Conservation (phyloP, 2,797 vertebrate genomes). For the Potorous gilbertii region DNA sequence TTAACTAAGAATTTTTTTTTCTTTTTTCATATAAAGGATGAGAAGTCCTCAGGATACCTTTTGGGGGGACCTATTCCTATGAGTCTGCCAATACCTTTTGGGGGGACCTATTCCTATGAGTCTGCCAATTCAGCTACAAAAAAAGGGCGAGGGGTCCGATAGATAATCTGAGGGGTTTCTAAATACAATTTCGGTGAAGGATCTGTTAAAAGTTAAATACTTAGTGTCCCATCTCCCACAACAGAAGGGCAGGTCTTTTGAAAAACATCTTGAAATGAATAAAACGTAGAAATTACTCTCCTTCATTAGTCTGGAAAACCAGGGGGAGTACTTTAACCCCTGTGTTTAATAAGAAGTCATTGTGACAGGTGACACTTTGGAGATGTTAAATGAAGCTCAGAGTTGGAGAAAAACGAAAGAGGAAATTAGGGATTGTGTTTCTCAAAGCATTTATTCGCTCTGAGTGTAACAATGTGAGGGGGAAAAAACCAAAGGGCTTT, state of each 20-base stretch:
- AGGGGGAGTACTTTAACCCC: rapidly evolving
- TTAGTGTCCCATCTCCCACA: not conserved
- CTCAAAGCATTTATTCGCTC: not conserved
- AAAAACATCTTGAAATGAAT: not conserved
- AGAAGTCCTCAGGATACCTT: not conserved
- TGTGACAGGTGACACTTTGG: not conserved
- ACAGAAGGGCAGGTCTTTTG: not conserved
- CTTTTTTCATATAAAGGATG: not conserved
- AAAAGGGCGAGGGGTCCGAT: not conserved
- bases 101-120: not conserved
- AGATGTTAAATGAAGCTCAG: slow-evolving; percentile 14
- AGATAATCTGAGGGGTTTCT: not conserved
- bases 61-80: not conserved
- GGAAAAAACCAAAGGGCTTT: slow-evolving; percentile 13
- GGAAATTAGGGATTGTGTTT: not conserved
- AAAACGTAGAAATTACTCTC: not conserved
- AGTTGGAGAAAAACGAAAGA: not conserved
- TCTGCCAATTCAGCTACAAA: not conserved
- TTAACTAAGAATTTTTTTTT: not conserved
- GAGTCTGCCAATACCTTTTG: not conserved
- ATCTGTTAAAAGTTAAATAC: not conserved
- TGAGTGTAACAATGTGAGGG: not conserved
- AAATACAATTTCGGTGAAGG: not conserved
- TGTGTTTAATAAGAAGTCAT: no score
- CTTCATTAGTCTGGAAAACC: rapidly evolving